A percentile compares a stretch with the other conserved stretches of the same genome.
phyloP scores from a whole-genome alignment of 2,888 invertebrate species.

The Bombylius discolor region DNA sequence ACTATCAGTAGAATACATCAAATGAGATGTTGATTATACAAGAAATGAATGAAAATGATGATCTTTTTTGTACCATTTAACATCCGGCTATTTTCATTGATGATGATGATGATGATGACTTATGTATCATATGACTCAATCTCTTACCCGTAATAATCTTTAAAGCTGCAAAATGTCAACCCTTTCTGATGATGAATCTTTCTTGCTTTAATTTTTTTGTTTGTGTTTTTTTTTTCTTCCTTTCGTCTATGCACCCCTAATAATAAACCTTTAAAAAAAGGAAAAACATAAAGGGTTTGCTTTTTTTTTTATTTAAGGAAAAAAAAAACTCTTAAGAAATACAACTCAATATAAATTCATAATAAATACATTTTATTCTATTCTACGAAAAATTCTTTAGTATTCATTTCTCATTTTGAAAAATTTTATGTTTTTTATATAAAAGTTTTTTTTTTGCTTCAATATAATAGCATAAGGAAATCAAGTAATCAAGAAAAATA shows the following conservation, averaged over 20 bases:
- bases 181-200: slow-evolving; percentile 9
- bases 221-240: not conserved
- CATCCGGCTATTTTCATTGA: slow-evolving; percentile 5
- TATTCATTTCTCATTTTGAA: too few species aligned
- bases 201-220: not conserved
- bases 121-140: slow-evolving; percentile 7
- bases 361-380: too few species aligned
- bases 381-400: too few species aligned
- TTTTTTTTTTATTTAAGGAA: not conserved
- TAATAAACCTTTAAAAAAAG: not conserved
- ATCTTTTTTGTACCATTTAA: slow-evolving; percentile 8
- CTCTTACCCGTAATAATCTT: not conserved
- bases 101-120: too few species aligned
- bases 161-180: slow-evolving; percentile 10
- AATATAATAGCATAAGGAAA: not conserved
- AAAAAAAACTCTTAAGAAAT: too few species aligned
- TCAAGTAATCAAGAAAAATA: slow-evolving; percentile 6
- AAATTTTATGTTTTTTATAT: not conserved
- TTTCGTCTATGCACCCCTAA: too few species aligned
- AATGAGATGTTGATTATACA: slow-evolving; percentile 9
- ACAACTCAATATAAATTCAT: too few species aligned
- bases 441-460: not conserved
- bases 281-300: not conserved
- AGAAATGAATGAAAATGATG: not conserved
- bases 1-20: slow-evolving; percentile 3